Evolutionary conservation across 64 coral and sea anemone species (phyloP).

Genomic region (Pachyseris speciosa): DNA sequence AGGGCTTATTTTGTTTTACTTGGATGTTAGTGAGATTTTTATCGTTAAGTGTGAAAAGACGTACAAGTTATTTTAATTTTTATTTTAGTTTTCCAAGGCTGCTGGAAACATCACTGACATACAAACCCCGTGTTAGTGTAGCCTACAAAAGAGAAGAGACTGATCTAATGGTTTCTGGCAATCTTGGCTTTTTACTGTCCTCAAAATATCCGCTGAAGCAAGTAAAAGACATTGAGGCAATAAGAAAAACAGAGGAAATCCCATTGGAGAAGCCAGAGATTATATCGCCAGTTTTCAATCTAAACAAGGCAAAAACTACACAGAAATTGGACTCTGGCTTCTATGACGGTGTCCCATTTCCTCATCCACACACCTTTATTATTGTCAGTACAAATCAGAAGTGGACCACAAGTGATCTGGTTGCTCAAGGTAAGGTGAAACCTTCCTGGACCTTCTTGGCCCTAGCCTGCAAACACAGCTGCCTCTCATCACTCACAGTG

Average conservation of each 20-base stretch:
- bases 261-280: constrained; percentile 74
- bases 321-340: constrained; percentile 83
- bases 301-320: constrained; percentile 65
- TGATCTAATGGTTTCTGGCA: constrained; percentile 78
- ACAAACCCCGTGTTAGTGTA: constrained; percentile 77
- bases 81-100: constrained; percentile 76
- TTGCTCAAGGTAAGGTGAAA: constrained; percentile 93
- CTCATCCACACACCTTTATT: constrained; percentile 84
- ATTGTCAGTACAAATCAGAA: constrained; percentile 79
- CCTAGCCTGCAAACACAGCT: no score
- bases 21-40: no score
- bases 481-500: no score
- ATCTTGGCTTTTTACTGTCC: constrained; percentile 86
- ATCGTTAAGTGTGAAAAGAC: no score
- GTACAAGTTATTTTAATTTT: not conserved
- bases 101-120: constrained; percentile 74
- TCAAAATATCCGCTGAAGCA: constrained; percentile 68
- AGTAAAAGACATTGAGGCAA: constrained; percentile 50
- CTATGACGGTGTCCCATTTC: constrained; percentile 69
- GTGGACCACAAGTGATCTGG: constrained; percentile 76
- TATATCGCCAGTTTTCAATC: constrained; percentile 93
- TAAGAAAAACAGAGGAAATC: constrained; percentile 60
- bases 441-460: no score
- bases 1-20: no score
- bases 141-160: constrained; percentile 66